Conservation (phyloP, 2,797 vertebrate species). For the Psittacula echo region DNA sequence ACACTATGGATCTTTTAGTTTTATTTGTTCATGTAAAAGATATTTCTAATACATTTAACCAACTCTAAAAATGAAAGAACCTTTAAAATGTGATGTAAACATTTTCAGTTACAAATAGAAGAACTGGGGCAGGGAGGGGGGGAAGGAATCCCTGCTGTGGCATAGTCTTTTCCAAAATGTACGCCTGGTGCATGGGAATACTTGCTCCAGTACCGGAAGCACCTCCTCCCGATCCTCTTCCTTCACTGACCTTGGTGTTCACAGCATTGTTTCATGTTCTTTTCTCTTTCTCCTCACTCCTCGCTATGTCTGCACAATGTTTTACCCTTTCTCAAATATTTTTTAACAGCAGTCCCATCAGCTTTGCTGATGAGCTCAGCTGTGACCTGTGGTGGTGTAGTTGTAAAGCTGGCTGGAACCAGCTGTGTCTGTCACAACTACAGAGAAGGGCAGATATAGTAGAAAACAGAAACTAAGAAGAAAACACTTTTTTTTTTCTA, state of each 20-base stretch:
- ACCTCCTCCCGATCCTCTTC: not conserved
- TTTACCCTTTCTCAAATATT: not conserved
- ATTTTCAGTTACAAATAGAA: not conserved
- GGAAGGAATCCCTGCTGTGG: not conserved
- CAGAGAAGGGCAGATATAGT: not conserved
- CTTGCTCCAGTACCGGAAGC: not conserved
- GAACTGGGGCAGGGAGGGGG: not conserved
- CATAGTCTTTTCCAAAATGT: not conserved
- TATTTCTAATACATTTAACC: not conserved
- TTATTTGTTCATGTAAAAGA: not conserved
- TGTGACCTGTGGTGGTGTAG: rapidly evolving
- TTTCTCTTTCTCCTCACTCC: not conserved
- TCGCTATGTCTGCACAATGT: not conserved
- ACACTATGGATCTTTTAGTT: not conserved
- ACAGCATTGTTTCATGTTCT: too few species aligned
- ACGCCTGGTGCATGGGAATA: not conserved
- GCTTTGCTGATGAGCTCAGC: too few species aligned
- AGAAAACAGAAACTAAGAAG: not conserved
- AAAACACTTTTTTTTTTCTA: not conserved
- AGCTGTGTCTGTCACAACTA: too few species aligned
- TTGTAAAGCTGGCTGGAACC: not conserved
- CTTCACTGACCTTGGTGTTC: not conserved
- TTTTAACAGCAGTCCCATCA: not conserved
- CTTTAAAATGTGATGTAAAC: not conserved
- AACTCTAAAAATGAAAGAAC: not conserved